A percentile compares a stretch with the other conserved stretches of the same genome.
Evolutionary conservation across 2,888 invertebrate species (phyloP).

Genomic region (Drosophila eohydei): DNA sequence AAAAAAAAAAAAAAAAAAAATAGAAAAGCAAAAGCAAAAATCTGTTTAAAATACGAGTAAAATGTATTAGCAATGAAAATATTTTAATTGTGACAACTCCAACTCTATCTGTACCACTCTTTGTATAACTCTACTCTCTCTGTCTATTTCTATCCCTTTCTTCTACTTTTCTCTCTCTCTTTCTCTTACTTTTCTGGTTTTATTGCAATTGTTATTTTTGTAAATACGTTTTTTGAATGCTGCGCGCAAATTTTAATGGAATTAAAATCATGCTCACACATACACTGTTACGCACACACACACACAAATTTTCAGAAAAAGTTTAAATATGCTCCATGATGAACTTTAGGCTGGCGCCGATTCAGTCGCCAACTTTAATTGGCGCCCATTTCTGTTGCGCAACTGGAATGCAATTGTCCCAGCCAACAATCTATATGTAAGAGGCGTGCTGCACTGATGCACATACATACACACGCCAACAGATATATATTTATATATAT

Average conservation of each 20-base stretch:
- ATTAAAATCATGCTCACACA: slow-evolving; percentile 66
- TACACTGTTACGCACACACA: slow-evolving; percentile 7
- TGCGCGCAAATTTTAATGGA: slow-evolving; percentile 70
- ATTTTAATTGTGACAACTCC: slow-evolving; percentile 64
- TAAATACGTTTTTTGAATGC: slow-evolving; percentile 62
- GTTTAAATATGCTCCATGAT: slow-evolving; percentile 66
- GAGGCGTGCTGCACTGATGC: slow-evolving; percentile 62
- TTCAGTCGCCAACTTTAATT: slow-evolving; percentile 71
- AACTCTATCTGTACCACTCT: slow-evolving; percentile 13
- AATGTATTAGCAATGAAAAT: slow-evolving; percentile 75
- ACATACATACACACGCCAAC: background rate
- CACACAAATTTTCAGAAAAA: slow-evolving; percentile 43
- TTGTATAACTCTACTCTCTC: slow-evolving; percentile 6
- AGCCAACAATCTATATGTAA: slow-evolving; percentile 75
- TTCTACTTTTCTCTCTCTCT: background rate
- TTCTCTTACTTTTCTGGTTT: background rate
- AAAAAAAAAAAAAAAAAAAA: slow-evolving; percentile 18
- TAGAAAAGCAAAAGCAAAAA: slow-evolving; percentile 25
- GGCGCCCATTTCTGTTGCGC: slow-evolving; percentile 78
- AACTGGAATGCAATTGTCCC: slow-evolving; percentile 79
- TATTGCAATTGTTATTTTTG: slow-evolving; percentile 41
- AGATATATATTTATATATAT: background rate
- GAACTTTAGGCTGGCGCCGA: slow-evolving; percentile 68
- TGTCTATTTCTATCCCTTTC: background rate
- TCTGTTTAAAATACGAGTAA: slow-evolving; percentile 46